Evolutionary conservation across 2,113 vertebrate species (phyloP).

Genomic region (Daboia siamensis): DNA sequence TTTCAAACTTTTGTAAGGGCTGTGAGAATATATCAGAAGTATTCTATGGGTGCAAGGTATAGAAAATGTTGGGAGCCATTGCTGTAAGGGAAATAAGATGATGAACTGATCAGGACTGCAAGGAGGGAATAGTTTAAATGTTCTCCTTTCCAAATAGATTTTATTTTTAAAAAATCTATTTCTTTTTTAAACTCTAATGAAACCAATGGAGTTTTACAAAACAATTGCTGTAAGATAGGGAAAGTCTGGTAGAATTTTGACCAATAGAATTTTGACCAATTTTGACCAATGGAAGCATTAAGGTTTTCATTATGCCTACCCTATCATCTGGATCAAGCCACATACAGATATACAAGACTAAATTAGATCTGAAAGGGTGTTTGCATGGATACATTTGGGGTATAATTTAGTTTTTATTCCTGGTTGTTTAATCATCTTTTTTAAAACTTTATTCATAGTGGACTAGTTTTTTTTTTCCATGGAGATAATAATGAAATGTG

Average conservation of each 20-base stretch:
- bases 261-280: background rate
- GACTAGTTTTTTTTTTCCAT: background rate
- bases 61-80: no score
- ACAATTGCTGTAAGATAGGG: background rate
- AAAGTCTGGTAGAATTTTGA: background rate
- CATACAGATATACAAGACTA: background rate
- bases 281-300: background rate
- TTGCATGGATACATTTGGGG: background rate
- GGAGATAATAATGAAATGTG: background rate
- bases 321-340: background rate
- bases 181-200: background rate
- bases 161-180: background rate
- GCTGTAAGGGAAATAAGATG: no score
- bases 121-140: background rate
- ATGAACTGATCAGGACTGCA: background rate
- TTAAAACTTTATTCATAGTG: background rate
- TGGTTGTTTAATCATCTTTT: background rate
- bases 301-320: background rate
- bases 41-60: no score
- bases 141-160: background rate
- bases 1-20: no score
- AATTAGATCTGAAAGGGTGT: background rate
- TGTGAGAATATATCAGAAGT: no score
- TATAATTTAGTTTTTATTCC: background rate
- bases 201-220: background rate